Base-by-base conservation (phyloP, 2,888 invertebrate genomes). In the Auanema sp. region DNA sequence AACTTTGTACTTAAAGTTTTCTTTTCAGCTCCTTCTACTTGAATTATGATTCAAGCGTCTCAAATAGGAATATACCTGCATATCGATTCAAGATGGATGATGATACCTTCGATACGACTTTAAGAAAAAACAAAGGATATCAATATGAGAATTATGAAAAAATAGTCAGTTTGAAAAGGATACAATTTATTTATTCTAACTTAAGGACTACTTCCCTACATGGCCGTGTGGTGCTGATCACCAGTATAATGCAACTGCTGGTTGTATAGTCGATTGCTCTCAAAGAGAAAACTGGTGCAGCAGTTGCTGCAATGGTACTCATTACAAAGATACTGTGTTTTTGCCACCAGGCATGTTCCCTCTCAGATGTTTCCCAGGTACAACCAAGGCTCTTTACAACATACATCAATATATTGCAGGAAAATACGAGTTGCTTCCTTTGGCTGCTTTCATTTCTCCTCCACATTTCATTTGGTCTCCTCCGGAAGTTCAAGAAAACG, bases 391-490 rank as follows among this genome's bases (percentile, higher is more conserved):
- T 41, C 11, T n/a, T 41, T 16, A n/a, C 16, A 33, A n/a, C 3
- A 25, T 4, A 58, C 11, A 21, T 53, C 2, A 58, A 25, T 53
- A 47, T 47, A 5, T 33, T 44, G 21, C 51, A 64, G 76, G 79
- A 24, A 67, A 69, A 23, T 63, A 65, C 18, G 62, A 64, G 43
- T 53, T 21, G 1, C 42, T 76, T 1, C 79, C 79, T 12, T 78
- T 79, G 60, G 68, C 72, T 42, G 78, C 69, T 0, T 62, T 76
- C 56, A 58, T 78, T 1, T 72, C 72, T 1, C 72, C 72, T 6
- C 79, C 79, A 3, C 79, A 79, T 55, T 79, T 79, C 55, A 66
- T 70, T 25, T 67, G 71, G 58, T 63, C 79, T n/a, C 77, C 78
- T 5, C n/a, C 58, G 24, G 68, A 65, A 42, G 75, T 74, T 12